A percentile compares a stretch with the other conserved stretches of the same genome.
These are phyloP conservation scores for Myxocyprinus asiaticus DNA, from an alignment of 2,113 vertebrate genomes.

Conservation along the genomic window DNA sequence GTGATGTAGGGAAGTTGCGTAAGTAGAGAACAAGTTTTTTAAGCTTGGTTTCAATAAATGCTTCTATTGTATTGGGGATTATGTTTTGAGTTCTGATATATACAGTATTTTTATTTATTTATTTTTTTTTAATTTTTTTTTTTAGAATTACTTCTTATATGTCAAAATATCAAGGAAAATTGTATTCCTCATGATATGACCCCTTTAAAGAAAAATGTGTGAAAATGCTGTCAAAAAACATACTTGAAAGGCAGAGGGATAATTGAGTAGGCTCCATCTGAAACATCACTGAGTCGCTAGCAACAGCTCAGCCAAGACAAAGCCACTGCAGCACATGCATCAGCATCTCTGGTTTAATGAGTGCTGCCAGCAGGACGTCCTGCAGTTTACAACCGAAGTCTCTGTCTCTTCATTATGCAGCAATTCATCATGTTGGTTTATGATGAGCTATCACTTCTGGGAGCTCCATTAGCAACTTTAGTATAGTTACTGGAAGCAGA, in stretches of 20 bases:
- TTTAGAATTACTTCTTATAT: too few relatives aligned
- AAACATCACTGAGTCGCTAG: conserved; percentile 17
- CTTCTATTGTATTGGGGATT: too few relatives aligned
- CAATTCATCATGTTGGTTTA: conserved; percentile 41
- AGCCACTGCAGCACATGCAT: conserved; percentile 32
- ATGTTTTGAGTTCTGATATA: too few relatives aligned
- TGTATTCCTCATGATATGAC: too few relatives aligned
- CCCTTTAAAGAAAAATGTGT: not conserved
- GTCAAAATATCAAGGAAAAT: too few relatives aligned
- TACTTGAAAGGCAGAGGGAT: conserved; percentile 56
- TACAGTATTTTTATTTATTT: too few relatives aligned
- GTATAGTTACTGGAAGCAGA: conserved; percentile 27
- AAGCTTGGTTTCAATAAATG: too few relatives aligned
- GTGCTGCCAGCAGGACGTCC: conserved; percentile 34
- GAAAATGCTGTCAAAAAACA: conserved; percentile 56
- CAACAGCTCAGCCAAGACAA: conserved; percentile 31
- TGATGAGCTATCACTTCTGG: conserved; percentile 30
- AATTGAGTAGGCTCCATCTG: conserved; percentile 47
- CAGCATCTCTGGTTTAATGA: conserved; percentile 45
- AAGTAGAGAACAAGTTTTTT: too few relatives aligned
- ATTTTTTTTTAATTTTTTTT: too few relatives aligned
- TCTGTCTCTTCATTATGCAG: conserved; percentile 47
- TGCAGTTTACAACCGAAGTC: conserved; percentile 33
- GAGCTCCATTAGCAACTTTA: conserved; percentile 27
- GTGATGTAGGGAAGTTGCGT: too few relatives aligned